These are phyloP conservation scores for Rhea americana DNA, from an alignment of 2,113 vertebrate genomes.

Conservation along the genomic window DNA sequence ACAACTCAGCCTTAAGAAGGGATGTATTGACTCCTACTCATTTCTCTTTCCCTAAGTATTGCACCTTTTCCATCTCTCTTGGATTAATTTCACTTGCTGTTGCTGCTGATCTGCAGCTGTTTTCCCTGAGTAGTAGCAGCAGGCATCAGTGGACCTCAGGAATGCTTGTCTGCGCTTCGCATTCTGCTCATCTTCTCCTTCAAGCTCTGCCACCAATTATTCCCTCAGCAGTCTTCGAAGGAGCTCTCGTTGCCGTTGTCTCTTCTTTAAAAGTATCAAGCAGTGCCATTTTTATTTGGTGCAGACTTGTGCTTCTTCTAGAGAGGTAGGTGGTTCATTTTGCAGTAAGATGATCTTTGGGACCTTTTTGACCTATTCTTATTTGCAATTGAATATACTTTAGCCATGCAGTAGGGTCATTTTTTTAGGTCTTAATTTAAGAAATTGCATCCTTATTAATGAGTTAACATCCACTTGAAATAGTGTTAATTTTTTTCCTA, in stretches of 20 bases:
- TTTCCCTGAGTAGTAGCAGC: neutral
- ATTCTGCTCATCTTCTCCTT: neutral
- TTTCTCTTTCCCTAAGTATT: neutral
- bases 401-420: neutral
- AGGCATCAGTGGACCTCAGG: neutral
- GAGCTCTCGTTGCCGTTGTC: rapidly evolving
- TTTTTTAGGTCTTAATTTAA: neutral
- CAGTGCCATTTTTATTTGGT: neutral
- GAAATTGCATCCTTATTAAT: neutral
- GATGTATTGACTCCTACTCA: rapidly evolving
- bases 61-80: neutral
- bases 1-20: neutral
- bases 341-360: neutral
- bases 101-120: neutral
- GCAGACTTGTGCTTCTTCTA: neutral
- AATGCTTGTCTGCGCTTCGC: neutral
- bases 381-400: neutral
- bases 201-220: rapidly evolving
- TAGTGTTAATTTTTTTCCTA: neutral
- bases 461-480: neutral
- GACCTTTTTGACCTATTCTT: neutral
- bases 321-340: neutral
- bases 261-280: neutral
- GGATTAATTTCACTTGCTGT: neutral
- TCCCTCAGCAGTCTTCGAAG: neutral